phyloP scores from a whole-genome alignment of 2,888 invertebrate species.

The Thecocarcelia acutangulata region DNA sequence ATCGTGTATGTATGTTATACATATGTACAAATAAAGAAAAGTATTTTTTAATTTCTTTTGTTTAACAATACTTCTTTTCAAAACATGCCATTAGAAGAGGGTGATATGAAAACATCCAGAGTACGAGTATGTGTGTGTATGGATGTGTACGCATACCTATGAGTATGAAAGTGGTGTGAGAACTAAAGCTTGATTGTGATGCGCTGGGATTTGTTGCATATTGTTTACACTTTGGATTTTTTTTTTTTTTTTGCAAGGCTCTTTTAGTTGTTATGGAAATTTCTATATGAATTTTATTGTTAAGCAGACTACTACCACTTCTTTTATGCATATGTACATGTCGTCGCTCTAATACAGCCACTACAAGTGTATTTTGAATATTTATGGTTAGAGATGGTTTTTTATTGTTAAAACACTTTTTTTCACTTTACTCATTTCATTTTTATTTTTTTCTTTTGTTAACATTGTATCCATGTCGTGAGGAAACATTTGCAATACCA shows the following conservation, averaged over 20 bases:
- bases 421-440: slow-evolving; percentile 41
- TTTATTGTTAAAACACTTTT: slow-evolving; percentile 69
- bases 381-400: slow-evolving; percentile 63
- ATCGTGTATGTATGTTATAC: neutral
- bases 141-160: no score
- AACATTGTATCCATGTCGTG: slow-evolving; percentile 60
- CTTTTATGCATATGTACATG: neutral
- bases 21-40: neutral
- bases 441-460: slow-evolving; percentile 47
- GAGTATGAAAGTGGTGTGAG: slow-evolving; percentile 19
- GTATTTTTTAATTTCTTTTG: slow-evolving; percentile 7
- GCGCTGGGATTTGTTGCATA: slow-evolving; percentile 69
- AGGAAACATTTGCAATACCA: slow-evolving; percentile 38
- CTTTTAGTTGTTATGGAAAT: slow-evolving; percentile 70
- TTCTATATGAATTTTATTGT: slow-evolving; percentile 44
- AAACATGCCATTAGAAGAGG: neutral
- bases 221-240: slow-evolving; percentile 68
- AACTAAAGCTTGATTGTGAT: slow-evolving; percentile 57
- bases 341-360: slow-evolving; percentile 24
- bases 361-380: slow-evolving; percentile 53
- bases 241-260: slow-evolving; percentile 22
- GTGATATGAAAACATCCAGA: neutral
- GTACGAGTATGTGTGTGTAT: no score
- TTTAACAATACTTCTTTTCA: slow-evolving; percentile 2
- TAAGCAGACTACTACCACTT: slow-evolving; percentile 31